Evolutionary conservation across 2,797 vertebrate species (phyloP).

Genomic region (Etheostoma perlongum): DNA sequence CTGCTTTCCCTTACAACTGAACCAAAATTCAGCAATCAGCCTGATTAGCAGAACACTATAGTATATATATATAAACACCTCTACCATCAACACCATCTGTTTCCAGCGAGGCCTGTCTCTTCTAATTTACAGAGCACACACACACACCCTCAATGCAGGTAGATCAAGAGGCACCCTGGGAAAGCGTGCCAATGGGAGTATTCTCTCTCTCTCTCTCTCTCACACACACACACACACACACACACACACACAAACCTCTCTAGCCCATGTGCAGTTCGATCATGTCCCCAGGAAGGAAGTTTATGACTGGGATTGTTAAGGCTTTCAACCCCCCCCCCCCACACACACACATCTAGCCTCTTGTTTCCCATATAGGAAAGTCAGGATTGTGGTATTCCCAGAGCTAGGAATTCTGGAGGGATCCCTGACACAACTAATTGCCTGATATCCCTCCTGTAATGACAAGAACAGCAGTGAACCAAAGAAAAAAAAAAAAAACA

Average conservation of each 20-base stretch:
- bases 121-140: conserved; percentile 30
- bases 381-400: conserved; percentile 35
- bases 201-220: conserved; percentile 11
- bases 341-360: conserved; percentile 1
- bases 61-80: neutral
- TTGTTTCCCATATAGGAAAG: conserved; percentile 36
- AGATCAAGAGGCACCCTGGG: conserved; percentile 57
- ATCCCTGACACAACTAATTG: conserved; percentile 60
- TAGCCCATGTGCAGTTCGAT: conserved; percentile 28
- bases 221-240: conserved; percentile 9
- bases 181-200: conserved; percentile 36
- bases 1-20: neutral
- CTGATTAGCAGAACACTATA: conserved; percentile 22
- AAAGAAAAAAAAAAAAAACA: conserved; percentile 31
- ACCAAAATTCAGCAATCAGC: conserved; percentile 33
- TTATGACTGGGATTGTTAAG: neutral
- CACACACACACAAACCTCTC: conserved; percentile 15
- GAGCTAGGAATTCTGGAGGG: conserved; percentile 39
- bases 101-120: conserved; percentile 32
- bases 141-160: conserved; percentile 39
- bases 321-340: too few species aligned
- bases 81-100: conserved; percentile 49
- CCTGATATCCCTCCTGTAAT: conserved; percentile 48
- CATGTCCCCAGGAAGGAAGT: conserved; percentile 20
- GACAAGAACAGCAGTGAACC: conserved; percentile 49